Evolutionary conservation across 2,888 invertebrate species (phyloP).

Genomic region (Subacronicta megacephala): DNA sequence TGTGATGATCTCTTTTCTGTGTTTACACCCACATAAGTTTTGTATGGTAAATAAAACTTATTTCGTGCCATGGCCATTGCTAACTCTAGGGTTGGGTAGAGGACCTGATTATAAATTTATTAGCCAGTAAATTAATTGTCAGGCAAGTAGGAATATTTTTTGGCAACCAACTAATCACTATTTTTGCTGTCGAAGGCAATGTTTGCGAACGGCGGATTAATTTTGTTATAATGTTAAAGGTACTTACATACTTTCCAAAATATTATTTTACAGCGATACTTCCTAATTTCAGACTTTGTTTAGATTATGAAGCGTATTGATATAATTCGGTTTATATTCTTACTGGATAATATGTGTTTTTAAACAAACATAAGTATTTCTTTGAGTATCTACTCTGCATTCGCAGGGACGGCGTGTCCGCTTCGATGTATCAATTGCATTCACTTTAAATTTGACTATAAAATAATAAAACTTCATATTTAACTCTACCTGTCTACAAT

Average conservation of each 20-base stretch:
- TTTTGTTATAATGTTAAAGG: neutral
- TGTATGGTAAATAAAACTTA: constrained; percentile 37
- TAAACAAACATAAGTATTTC: too few relatives aligned
- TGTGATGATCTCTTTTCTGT: constrained; percentile 72
- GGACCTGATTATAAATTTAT: neutral
- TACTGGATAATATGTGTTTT: too few relatives aligned
- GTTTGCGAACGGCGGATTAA: neutral
- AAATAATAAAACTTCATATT: neutral
- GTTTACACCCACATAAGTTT: constrained; percentile 69
- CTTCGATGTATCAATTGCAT: constrained; percentile 21
- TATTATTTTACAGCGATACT: neutral
- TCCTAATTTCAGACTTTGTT: neutral
- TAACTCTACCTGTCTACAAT: neutral
- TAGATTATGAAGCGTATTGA: neutral
- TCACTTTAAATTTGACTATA: neutral
- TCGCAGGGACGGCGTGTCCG: constrained; percentile 49
- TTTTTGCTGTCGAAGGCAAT: neutral
- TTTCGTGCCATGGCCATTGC: constrained; percentile 23
- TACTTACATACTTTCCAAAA: neutral
- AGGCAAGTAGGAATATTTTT: neutral
- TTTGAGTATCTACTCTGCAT: neutral
- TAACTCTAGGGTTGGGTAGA: neutral
- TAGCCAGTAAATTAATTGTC: neutral
- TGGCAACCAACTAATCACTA: neutral
- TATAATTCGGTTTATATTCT: neutral